These are phyloP conservation scores for Chouioia cunea DNA, from an alignment of 2,888 invertebrate species.

Conservation along the genomic window DNA sequence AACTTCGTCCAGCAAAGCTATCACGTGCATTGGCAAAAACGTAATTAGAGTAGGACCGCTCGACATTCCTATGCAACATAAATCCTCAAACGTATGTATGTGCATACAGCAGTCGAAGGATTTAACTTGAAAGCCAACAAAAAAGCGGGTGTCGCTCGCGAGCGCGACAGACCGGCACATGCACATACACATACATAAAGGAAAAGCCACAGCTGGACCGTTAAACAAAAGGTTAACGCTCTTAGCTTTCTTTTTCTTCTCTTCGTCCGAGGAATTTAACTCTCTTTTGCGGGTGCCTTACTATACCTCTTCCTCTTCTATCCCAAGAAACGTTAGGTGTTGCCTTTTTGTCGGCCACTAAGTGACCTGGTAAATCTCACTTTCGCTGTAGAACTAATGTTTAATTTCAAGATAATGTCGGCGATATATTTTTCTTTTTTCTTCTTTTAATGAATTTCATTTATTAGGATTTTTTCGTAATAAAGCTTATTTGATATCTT, in stretches of 20 bases:
- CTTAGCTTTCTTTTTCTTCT: slow-evolving; percentile 50
- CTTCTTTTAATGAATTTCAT: neutral
- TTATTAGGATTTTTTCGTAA: too few relatives aligned
- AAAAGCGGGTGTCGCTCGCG: slow-evolving; percentile 60
- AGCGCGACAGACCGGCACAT: slow-evolving; percentile 52
- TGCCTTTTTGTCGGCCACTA: too few relatives aligned
- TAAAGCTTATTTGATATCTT: too few relatives aligned
- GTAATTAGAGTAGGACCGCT: too few relatives aligned
- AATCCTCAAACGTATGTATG: too few relatives aligned
- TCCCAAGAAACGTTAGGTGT: too few relatives aligned
- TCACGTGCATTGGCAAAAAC: too few relatives aligned
- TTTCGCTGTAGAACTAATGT: neutral
- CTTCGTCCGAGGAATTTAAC: slow-evolving; percentile 58
- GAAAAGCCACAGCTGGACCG: slow-evolving; percentile 55
- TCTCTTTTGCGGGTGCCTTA: slow-evolving; percentile 42
- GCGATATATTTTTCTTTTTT: neutral
- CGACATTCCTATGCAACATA: too few relatives aligned
- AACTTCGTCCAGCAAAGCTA: too few relatives aligned
- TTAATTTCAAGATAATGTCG: slow-evolving; percentile 4
- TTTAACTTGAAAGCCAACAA: slow-evolving; percentile 60
- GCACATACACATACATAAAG: slow-evolving; percentile 54
- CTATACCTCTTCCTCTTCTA: neutral
- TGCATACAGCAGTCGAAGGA: slow-evolving; percentile 51
- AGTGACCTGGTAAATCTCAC: neutral
- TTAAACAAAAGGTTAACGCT: slow-evolving; percentile 67